A percentile compares a stretch with the other conserved stretches of the same genome.
These are phyloP conservation scores for Nymphicus hollandicus DNA, from an alignment of 2,113 vertebrate genomes.

Conservation along the genomic window DNA sequence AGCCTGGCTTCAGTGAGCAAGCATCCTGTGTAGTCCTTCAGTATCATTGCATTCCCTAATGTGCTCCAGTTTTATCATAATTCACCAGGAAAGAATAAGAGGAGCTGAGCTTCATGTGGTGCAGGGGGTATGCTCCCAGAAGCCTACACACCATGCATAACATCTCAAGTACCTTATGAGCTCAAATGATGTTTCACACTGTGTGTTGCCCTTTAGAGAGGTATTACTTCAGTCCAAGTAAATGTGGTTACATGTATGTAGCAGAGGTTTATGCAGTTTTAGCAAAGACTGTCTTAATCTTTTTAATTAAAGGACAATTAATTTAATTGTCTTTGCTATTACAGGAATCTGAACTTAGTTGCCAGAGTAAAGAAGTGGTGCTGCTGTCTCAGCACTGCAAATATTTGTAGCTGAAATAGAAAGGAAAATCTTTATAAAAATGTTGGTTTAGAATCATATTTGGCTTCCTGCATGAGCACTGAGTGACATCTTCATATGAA, in stretches of 20 bases:
- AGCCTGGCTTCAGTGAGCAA: background rate
- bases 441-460: background rate
- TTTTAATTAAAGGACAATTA: background rate
- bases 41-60: background rate
- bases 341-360: background rate
- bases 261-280: background rate
- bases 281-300: background rate
- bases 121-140: background rate
- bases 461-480: background rate
- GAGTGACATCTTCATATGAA: background rate
- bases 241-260: background rate
- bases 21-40: background rate
- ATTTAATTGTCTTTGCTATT: background rate
- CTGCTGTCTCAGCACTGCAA: background rate
- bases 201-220: background rate
- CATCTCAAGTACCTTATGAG: background rate
- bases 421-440: background rate
- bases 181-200: background rate
- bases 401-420: background rate
- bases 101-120: background rate
- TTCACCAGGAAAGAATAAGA: background rate
- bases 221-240: background rate
- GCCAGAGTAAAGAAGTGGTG: background rate
- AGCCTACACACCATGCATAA: background rate
- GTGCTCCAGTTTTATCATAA: background rate